Evolutionary conservation across 2,888 invertebrate genomes (phyloP), one percentile per base, ranked within the genome.

Genomic region (Cheilosia urbana): DNA sequence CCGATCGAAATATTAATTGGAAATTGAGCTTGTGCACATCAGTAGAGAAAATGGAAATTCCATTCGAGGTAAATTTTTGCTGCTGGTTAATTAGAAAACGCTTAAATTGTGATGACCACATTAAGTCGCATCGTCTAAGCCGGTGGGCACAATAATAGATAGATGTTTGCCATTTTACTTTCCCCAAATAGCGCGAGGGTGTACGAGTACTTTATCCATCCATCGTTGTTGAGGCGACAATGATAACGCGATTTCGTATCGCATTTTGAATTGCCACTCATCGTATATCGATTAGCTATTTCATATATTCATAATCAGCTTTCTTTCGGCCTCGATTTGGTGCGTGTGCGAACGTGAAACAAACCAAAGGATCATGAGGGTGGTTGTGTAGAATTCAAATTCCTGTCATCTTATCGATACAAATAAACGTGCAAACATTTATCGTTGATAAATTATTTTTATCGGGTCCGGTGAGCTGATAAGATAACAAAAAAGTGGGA

Each of bases 221-320:
- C 58, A 42, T 6, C 34, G 62, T 63, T 40, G 40, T 21, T 24
- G 21, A 17, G 37, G 51, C 45, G 17, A 19, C 24, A 47, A 7
- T 37, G 68, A 58, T 80, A 80, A 55, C 47, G 60, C 66, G n/a
- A 15, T 42, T 58, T 57, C 49, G 37, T 63, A 76, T 81, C 76
- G 17, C 63, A 45, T 40, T 69, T 45, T 27, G 65, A 71, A 81
- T 66, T 66, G 65, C 76, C 71, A 81, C 69, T 81, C 49, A 63
- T 63, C 63, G 34, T 42, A 60, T 76, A 60, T 76, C 63, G 76
- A 81, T 81, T 77, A 60, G 11, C 55, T 65, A 53, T 68, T 81
- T 69, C 63, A 69, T 63, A 69, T 63, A 68, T 81, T 81, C 45
- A 21, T 77, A 81, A 77, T 81, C 81, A 77, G 77, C 58, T 81